These are phyloP conservation scores for Dione vanillae DNA, from an alignment of 2,888 invertebrate species.

Conservation along the genomic window DNA sequence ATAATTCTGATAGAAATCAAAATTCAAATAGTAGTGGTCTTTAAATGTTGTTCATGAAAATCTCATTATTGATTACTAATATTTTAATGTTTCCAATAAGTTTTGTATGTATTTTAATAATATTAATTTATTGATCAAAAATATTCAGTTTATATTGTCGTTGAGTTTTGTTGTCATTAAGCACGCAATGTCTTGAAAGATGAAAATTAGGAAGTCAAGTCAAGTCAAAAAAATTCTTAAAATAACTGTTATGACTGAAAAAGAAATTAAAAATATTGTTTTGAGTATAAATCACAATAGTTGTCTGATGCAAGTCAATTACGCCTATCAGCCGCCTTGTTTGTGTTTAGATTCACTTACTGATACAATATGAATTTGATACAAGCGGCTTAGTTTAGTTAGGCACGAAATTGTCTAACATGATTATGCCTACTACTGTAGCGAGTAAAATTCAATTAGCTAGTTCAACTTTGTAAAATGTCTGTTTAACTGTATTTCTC, in stretches of 20 bases:
- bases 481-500: conserved; percentile 7
- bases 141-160: too few relatives aligned
- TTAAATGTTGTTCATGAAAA: not conserved
- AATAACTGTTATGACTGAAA: too few relatives aligned
- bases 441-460: conserved; percentile 70
- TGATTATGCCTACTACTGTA: conserved; percentile 60
- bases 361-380: conserved; percentile 75
- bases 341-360: conserved; percentile 65
- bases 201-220: too few relatives aligned
- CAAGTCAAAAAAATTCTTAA: too few relatives aligned
- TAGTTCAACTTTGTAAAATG: conserved; percentile 35
- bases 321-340: conserved; percentile 78
- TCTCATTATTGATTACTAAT: not conserved
- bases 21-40: too few relatives aligned
- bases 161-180: too few relatives aligned
- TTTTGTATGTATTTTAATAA: not conserved
- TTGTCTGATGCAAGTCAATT: conserved; percentile 80
- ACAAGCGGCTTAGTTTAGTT: conserved; percentile 67
- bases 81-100: not conserved
- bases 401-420: conserved; percentile 68
- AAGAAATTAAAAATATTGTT: conserved; percentile 24
- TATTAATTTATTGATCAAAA: too few relatives aligned
- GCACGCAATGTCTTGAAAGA: too few relatives aligned
- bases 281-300: conserved; percentile 69
- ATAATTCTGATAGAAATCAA: too few relatives aligned